These are phyloP conservation scores for Sanderia malayensis DNA, from an alignment of 30 jellyfish, hydroid and myxozoan genomes.

Conservation along the genomic window DNA sequence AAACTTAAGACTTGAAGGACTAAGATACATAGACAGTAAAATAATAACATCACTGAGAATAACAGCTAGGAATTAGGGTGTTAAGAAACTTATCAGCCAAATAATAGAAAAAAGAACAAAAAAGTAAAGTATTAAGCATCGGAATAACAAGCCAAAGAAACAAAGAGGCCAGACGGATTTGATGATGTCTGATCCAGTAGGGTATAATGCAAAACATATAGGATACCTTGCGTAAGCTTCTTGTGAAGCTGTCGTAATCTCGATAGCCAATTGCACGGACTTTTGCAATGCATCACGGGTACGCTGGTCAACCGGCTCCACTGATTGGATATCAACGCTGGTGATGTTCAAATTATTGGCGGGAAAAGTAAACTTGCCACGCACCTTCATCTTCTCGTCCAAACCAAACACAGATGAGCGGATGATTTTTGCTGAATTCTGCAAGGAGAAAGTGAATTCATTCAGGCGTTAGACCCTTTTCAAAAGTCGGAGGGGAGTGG, in stretches of 20 bases:
- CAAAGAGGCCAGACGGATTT: no score
- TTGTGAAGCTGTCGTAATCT: constrained; percentile 97
- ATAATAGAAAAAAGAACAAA: no score
- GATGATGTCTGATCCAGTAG: no score
- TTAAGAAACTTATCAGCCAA: no score
- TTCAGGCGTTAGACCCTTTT: no score
- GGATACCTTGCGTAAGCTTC: constrained; percentile 96
- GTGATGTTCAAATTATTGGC: constrained; percentile 86
- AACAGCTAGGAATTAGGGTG: no score
- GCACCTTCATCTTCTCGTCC: constrained; percentile 88
- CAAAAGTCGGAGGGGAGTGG: no score
- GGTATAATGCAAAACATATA: not conserved
- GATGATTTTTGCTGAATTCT: constrained; percentile 90
- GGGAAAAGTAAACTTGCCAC: constrained; percentile 87
- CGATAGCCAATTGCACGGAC: constrained; percentile 96
- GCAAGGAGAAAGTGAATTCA: not conserved
- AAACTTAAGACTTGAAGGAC: no score
- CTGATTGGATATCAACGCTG: constrained; percentile 97
- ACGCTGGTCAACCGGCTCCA: constrained; percentile 99
- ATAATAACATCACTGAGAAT: no score
- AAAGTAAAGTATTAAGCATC: no score
- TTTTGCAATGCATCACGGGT: constrained; percentile 98
- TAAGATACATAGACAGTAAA: no score
- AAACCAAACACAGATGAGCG: constrained; percentile 97
- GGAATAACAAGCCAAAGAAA: no score